phyloP scores from a whole-genome alignment of 1,140 invertebrate species.

The Drosophila littoralis region DNA sequence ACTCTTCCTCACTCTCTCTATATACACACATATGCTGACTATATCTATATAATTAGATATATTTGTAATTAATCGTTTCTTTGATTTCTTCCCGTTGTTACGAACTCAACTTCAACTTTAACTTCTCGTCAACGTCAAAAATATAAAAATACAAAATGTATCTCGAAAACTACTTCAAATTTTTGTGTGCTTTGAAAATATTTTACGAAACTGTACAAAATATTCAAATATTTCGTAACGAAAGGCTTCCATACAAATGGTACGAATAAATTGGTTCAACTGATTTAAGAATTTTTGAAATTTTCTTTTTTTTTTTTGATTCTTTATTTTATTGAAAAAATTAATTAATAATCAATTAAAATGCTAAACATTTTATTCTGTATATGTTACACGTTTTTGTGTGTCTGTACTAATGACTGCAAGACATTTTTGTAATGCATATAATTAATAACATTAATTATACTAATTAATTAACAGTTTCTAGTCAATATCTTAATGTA shows the following conservation, averaged over 20 bases:
- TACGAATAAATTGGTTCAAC: slow-evolving; percentile 81
- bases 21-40: slow-evolving; percentile 51
- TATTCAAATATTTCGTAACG: slow-evolving; percentile 53
- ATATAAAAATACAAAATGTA: slow-evolving; percentile 21
- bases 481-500: slow-evolving; percentile 48
- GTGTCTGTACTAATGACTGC: slow-evolving; percentile 52
- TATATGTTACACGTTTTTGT: slow-evolving; percentile 64
- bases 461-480: slow-evolving; percentile 39
- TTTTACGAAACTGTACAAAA: slow-evolving; percentile 34
- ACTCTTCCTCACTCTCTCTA: slow-evolving; percentile 42
- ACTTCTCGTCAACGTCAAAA: slow-evolving; percentile 63
- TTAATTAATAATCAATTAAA: slow-evolving; percentile 40
- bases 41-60: slow-evolving; percentile 64
- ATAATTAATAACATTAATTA: slow-evolving; percentile 39
- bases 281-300: slow-evolving; percentile 54
- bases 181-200: slow-evolving; percentile 56
- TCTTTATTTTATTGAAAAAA: slow-evolving; percentile 24
- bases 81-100: slow-evolving; percentile 79
- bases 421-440: slow-evolving; percentile 49
- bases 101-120: slow-evolving; percentile 70
- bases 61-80: slow-evolving; percentile 79
- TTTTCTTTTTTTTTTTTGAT: slow-evolving; percentile 41
- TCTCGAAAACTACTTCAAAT: slow-evolving; percentile 59
- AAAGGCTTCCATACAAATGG: slow-evolving; percentile 83
- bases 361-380: slow-evolving; percentile 30